Conservation (phyloP, 1,140 invertebrate genomes). For the Scaptomyza hsui region DNA sequence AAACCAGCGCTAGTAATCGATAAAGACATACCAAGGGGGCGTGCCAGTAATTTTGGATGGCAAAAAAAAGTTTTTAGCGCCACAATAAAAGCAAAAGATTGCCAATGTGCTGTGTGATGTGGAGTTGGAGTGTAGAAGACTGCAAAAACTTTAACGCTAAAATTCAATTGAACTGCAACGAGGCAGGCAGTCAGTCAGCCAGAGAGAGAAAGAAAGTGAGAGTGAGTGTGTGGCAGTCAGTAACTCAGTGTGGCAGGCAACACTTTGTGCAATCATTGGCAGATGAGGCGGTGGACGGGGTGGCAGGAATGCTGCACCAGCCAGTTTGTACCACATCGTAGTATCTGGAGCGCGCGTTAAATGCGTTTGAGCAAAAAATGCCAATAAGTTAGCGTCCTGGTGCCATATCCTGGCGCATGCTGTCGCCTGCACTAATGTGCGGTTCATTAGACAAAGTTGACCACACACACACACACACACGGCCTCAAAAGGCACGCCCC, state of each 20-base stretch:
- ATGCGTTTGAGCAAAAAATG: slow-evolving; percentile 56
- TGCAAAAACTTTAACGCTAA: slow-evolving; percentile 45
- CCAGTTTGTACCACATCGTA: slow-evolving; percentile 3
- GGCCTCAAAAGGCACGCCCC: neutral
- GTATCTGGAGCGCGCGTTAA: slow-evolving; percentile 56
- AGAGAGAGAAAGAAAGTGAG: no score
- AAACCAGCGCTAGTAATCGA: slow-evolving; percentile 60
- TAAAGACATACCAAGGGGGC: slow-evolving; percentile 54
- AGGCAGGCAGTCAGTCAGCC: slow-evolving; percentile 7
- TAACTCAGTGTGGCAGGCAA: neutral
- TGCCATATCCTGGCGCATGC: slow-evolving; percentile 7
- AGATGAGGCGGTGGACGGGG: neutral
- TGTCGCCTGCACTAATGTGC: slow-evolving; percentile 63
- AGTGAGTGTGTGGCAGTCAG: neutral
- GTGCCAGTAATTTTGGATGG: slow-evolving; percentile 2
- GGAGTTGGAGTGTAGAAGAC: neutral
- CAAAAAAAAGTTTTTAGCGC: slow-evolving; percentile 53
- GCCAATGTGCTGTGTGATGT: no score
- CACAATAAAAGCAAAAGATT: slow-evolving; percentile 54
- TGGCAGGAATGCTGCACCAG: neutral
- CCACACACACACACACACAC: slow-evolving; percentile 34
- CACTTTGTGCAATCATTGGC: slow-evolving; percentile 7
- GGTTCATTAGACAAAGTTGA: slow-evolving; percentile 75
- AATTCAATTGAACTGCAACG: slow-evolving; percentile 71
- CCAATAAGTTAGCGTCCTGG: slow-evolving; percentile 65